Evolutionary conservation across 2,888 invertebrate species (phyloP).

Genomic region (Balanococcus diminutus): DNA sequence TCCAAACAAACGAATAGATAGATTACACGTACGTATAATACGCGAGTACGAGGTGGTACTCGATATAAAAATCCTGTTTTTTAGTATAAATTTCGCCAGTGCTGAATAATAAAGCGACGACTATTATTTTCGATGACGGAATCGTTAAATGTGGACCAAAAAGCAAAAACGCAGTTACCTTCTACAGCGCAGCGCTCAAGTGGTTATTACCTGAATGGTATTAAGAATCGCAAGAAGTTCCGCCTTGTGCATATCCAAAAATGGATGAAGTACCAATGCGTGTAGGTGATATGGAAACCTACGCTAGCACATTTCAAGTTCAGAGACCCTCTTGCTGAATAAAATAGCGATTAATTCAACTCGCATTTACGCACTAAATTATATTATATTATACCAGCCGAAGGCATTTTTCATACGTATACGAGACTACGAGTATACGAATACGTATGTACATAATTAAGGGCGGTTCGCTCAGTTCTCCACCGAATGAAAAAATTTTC

Average conservation of each 20-base stretch:
- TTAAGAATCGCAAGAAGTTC: constrained; percentile 50
- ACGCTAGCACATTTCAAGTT: constrained; percentile 55
- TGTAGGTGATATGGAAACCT: constrained; percentile 54
- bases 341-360: constrained; percentile 50
- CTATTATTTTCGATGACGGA: constrained; percentile 55
- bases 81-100: constrained; percentile 15
- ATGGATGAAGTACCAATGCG: constrained; percentile 54
- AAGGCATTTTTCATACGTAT: constrained; percentile 4
- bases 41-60: not conserved
- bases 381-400: not conserved
- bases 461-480: not conserved
- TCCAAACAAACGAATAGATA: not conserved
- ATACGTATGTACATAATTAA: not conserved
- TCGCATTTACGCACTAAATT: constrained; percentile 42
- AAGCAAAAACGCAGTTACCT: constrained; percentile 52
- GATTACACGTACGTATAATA: no score
- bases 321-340: constrained; percentile 55
- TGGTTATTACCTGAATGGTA: constrained; percentile 55
- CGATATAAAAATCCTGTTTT: not conserved
- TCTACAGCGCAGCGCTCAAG: constrained; percentile 52
- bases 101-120: not conserved
- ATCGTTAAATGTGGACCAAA: constrained; percentile 54
- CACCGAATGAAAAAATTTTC: not conserved
- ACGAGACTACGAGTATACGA: not conserved
- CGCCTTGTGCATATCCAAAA: constrained; percentile 54